phyloP scores from a whole-genome alignment of 1,140 invertebrate genomes.

The Rhyzopertha dominica region DNA sequence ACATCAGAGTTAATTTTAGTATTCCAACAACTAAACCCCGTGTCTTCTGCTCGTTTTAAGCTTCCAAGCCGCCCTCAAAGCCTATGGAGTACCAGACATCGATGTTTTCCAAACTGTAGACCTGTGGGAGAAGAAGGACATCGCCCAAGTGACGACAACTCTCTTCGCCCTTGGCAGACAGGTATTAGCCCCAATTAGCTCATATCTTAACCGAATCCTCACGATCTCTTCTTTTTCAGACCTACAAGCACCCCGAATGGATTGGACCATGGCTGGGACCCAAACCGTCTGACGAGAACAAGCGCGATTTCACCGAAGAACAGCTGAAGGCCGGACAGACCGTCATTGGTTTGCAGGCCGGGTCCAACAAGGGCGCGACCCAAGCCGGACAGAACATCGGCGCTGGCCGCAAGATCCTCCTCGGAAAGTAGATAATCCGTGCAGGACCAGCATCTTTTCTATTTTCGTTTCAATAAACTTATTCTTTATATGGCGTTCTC shows the following conservation, averaged over 20 bases:
- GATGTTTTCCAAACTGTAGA: conserved; percentile 97
- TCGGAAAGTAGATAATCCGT: conserved; percentile 67
- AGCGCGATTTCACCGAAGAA: conserved; percentile 87
- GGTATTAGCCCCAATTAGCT: conserved; percentile 52
- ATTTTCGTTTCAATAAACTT: conserved; percentile 5
- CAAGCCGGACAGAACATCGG: conserved; percentile 91
- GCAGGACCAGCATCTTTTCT: conserved; percentile 3
- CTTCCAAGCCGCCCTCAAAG: conserved; percentile 84
- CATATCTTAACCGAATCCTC: not conserved
- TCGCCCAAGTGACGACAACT: conserved; percentile 87
- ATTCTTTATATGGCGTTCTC: not conserved
- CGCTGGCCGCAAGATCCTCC: conserved; percentile 81
- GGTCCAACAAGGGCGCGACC: conserved; percentile 92
- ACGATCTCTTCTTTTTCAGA: conserved; percentile 52
- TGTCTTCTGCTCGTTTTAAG: too few species aligned
- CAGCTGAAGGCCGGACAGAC: conserved; percentile 84
- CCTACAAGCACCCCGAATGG: conserved; percentile 87
- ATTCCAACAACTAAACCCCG: too few species aligned
- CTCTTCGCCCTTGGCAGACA: conserved; percentile 88
- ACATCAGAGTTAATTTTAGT: too few species aligned
- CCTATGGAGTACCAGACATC: conserved; percentile 85
- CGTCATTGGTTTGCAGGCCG: conserved; percentile 91
- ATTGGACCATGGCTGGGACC: conserved; percentile 83
- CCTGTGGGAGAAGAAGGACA: conserved; percentile 91
- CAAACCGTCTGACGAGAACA: conserved; percentile 85